Evolutionary conservation across 2,888 invertebrate species (phyloP), one percentile per base, ranked within the genome.

Genomic region (Crossocerus cetratus): DNA sequence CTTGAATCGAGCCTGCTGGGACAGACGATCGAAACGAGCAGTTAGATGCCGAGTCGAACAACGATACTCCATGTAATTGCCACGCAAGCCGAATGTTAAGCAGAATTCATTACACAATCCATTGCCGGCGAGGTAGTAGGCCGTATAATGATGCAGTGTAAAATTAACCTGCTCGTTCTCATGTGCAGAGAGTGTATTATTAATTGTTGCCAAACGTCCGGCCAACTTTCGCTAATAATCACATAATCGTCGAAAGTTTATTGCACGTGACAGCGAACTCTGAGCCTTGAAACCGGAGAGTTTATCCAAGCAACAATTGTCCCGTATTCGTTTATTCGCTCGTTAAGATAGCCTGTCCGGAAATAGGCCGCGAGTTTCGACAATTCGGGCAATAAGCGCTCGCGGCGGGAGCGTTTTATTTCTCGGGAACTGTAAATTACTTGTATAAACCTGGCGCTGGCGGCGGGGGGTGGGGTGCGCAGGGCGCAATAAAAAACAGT

Each of bases 21-120:
- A 69, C 72, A 74, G 74, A 80, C 73, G 77, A 68, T 56, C 67
- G 73, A 65, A 70, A 75, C 55, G 70, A 62, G 66, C 66, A 68
- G 82, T 69, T 72, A 71, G 59, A 32, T 32, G 32, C 32, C 23
- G 13, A n/a, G 49, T 49, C 68, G 67, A 66, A 70, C 63, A 70
- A 75, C 70, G 49, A 57, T 60, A 57, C 32, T 32, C 32, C 45
- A 42, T 76, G 69, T 77, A 77, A 77, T 77, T 56, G 76, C 69
- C 61, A 62, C 69, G 44, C 59, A 69, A 67, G 64, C 43, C 64
- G 77, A 76, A 77, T 76, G 64, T 67, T 69, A 72, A 76, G 49
- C 43, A 23, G 66, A 74, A 70, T 70, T 61, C 20, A 54, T 43
- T 16, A 58, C 43, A 13, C 16, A 65, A 64, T 42, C 22, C n/a